Evolutionary conservation across 2,113 vertebrate genomes (phyloP).

Genomic region (Prionailurus viverrinus): DNA sequence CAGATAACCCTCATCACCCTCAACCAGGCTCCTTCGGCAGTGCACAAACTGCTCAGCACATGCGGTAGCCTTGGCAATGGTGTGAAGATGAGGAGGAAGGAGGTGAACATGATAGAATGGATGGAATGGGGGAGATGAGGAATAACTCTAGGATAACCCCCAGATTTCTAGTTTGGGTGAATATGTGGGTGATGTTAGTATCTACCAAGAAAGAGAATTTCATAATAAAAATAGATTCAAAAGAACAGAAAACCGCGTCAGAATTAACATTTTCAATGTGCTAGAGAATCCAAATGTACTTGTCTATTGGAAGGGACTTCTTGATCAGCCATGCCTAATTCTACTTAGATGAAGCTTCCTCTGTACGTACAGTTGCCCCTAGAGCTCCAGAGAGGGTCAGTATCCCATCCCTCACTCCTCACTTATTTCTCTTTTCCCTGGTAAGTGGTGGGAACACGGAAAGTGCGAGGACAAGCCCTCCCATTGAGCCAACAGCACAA

Average conservation of each 20-base stretch:
- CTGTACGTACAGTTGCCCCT: neutral
- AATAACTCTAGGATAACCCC: neutral
- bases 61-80: rapidly evolving
- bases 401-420: neutral
- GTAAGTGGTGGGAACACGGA: neutral
- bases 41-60: neutral
- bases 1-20: neutral
- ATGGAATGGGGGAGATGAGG: neutral
- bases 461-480: neutral
- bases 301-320: rapidly evolving
- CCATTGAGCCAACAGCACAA: neutral
- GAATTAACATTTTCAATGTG: neutral
- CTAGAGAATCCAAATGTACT: neutral
- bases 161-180: neutral
- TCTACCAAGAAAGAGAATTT: constrained; percentile 13
- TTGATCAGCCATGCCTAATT: neutral
- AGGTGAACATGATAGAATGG: neutral
- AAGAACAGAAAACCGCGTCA: neutral
- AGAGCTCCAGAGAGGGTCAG: neutral
- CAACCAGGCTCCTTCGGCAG: neutral
- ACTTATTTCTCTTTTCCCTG: neutral
- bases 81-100: neutral
- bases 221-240: neutral
- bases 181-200: neutral
- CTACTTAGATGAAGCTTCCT: neutral